These are phyloP conservation scores for Mohoua ochrocephala DNA, from an alignment of 2,113 vertebrate species.

Conservation along the genomic window DNA sequence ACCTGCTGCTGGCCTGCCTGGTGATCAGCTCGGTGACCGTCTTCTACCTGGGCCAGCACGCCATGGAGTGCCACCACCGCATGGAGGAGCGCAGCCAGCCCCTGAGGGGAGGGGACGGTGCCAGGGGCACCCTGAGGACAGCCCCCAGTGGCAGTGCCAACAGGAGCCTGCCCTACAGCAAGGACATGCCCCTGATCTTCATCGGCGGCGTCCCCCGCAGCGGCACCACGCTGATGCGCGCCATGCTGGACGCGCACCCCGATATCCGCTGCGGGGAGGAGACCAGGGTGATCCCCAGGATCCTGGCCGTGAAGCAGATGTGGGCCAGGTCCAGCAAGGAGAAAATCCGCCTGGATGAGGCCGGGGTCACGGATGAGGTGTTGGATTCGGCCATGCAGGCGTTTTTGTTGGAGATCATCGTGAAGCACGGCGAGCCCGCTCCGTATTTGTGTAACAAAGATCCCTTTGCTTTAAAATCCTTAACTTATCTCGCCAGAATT, in stretches of 20 bases:
- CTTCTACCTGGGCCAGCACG: constrained; percentile 92
- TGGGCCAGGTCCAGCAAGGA: constrained; percentile 95
- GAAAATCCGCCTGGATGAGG: constrained; percentile 94
- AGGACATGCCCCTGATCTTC: constrained; percentile 96
- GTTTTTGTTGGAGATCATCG: constrained; percentile 93
- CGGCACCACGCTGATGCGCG: constrained; percentile 94
- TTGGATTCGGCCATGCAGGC: constrained; percentile 96
- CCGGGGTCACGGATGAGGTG: constrained; percentile 93
- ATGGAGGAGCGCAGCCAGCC: constrained; percentile 82
- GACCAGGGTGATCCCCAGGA: constrained; percentile 92
- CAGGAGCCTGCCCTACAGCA: constrained; percentile 82
- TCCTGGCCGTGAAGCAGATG: constrained; percentile 97
- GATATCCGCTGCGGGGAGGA: constrained; percentile 94
- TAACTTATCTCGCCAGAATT: constrained; percentile 91
- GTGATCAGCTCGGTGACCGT: constrained; percentile 91
- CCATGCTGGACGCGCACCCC: constrained; percentile 94
- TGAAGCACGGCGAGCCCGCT: constrained; percentile 94
- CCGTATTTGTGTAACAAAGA: constrained; percentile 96
- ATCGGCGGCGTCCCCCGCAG: constrained; percentile 94
- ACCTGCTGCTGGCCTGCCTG: constrained; percentile 91
- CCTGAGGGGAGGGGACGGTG: constrained; percentile 51
- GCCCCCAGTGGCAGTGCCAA: constrained; percentile 64
- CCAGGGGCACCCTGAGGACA: constrained; percentile 68
- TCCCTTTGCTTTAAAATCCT: constrained; percentile 93
- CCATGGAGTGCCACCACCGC: constrained; percentile 95